Evolutionary conservation across 2,888 invertebrate species (phyloP).

Genomic region (Acrobasis repandana): DNA sequence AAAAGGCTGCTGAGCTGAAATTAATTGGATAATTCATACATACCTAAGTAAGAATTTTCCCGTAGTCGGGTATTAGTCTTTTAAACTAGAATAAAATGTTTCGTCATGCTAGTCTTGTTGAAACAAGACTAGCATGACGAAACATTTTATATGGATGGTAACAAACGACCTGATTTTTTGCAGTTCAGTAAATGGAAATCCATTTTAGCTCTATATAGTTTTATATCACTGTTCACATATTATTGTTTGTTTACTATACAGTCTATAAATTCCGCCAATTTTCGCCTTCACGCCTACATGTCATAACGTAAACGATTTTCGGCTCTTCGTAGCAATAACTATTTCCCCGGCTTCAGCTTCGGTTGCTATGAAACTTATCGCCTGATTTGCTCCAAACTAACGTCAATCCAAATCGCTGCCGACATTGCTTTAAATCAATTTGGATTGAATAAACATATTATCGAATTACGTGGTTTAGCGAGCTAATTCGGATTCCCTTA

Average conservation of each 20-base stretch:
- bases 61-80: too few species aligned
- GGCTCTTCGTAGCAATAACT: constrained; percentile 5
- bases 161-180: too few species aligned
- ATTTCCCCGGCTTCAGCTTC: constrained; percentile 9
- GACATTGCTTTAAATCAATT: constrained; percentile 19
- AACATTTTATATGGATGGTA: too few species aligned
- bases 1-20: too few species aligned
- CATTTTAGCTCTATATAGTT: background rate
- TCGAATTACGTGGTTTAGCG: constrained; percentile 19
- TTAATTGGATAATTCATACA: too few species aligned
- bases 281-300: constrained; percentile 18
- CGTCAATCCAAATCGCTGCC: constrained; percentile 6
- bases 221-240: background rate
- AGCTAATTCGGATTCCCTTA: constrained; percentile 4
- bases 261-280: background rate
- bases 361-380: constrained; percentile 20
- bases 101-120: too few species aligned
- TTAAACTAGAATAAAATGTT: too few species aligned
- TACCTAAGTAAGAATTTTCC: too few species aligned
- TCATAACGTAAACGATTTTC: constrained; percentile 1
- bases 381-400: constrained; percentile 3
- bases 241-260: background rate
- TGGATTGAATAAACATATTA: constrained; percentile 15
- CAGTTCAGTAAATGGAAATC: too few species aligned
- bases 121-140: too few species aligned